Base-by-base conservation (phyloP, 2,797 vertebrate species). In the Coranthus polyacanthus region DNA sequence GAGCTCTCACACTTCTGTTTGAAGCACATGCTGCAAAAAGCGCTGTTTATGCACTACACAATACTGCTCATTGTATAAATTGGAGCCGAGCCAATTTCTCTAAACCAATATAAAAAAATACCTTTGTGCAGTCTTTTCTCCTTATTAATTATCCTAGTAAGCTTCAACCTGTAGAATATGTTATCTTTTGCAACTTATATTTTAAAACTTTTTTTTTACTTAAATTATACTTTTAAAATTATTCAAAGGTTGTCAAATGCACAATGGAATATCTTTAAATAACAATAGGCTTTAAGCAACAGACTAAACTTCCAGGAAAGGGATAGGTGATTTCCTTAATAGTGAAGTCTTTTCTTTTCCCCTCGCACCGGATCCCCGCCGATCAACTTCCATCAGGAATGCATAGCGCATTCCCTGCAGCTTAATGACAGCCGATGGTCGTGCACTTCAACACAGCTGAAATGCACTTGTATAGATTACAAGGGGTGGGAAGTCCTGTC, bases 11-110 rank as follows among this genome's bases (percentile, higher is more conserved):
- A 95, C 93, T 95, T 95, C 88, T 92, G 87, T 93, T 93, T 94
- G 93, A 94, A 96, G 94, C 94, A 95, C 96, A 96, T 97, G 96
- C 95, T 95, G 95, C 90, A 93, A 85, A n/a, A 95, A 95, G 92
- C 94, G 93, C 93, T 91, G 79, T 82, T 94, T 93, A 80, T 85
- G 88, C 92, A 94, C 89, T 61, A 83, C 92, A 95, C 94, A 95
- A 90, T 94, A 90, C 93, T 93, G 60, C 84, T 91, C 75, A 77
- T 72, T 83, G 90, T 92, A 93, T 89, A 92, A 93, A 93, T 82
- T 95, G 91, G 93, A 94, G 82, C 74, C 83, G 90, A 92, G 94
- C 94, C 95, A 88, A 83, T 82, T 74, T 90, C 82, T 94, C 76
- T 72, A 92, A 92, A 95, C 94, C 91, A 93, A 68, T 89, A 86